Evolutionary conservation across 2,888 invertebrate species (phyloP), one percentile per base, ranked within the genome.

Genomic region (Physocephala rufipes): DNA sequence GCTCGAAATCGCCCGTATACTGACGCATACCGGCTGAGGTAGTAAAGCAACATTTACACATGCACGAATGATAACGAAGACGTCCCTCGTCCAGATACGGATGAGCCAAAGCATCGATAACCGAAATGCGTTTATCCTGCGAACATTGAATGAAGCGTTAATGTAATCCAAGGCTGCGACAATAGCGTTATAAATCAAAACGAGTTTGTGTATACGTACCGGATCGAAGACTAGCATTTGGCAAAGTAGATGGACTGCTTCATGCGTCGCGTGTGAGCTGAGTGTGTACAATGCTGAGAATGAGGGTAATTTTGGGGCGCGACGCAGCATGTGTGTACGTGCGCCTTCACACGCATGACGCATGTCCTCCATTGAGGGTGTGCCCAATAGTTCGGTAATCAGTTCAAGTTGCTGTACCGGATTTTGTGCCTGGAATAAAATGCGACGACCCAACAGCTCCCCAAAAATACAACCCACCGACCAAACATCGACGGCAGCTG

Each of bases 391-490:
- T 87, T 99, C 98, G 68, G 98, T 97, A 84, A 99, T 99, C 82
- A 98, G 88, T 88, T 99, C 99, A 89, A 99, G 88, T 91, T 96
- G 96, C 87, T 97, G 97, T 76, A 99, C 95, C 21, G 99, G 98
- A 87, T 95, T 97, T 87, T 97, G 96, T 55, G 99, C 99, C 88
- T 98, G 98, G 89, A 99, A 99, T 77, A 99, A 90, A 79, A 99
- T 99, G 80, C 98, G 90, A 76, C 99, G 89, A 71, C 97, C 96
- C 64, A 99, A 90, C 73, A 99, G 90, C 86, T 99, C 99, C 51
- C 98, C 99, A 85, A 99, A 99, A 86, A 99, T 99, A 87, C 99
- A 99, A 62, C 99, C 99, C 61, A 99, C 98, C 58, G 97, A 97
- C 99, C 99, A 99, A 69, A 99, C 96, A 86, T 99, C 99, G 61